Conservation (phyloP, 2,888 invertebrate species). For the Leucoma salicis region DNA sequence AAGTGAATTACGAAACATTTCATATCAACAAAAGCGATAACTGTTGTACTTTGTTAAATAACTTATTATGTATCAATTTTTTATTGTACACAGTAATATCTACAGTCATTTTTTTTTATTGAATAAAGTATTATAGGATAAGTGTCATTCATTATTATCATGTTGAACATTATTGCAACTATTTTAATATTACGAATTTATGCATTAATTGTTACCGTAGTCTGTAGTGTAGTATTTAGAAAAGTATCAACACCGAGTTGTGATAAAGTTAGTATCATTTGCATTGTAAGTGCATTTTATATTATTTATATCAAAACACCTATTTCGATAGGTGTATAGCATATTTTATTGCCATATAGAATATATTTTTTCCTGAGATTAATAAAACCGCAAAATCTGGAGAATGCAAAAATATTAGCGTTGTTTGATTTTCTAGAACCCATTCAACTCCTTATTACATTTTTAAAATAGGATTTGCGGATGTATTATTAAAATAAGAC, state of each 20-base stretch:
- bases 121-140: constrained; percentile 64
- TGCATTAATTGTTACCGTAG: constrained; percentile 73
- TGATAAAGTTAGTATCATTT: constrained; percentile 40
- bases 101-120: constrained; percentile 34
- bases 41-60: constrained; percentile 56
- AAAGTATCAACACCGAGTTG: constrained; percentile 47
- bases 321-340: constrained; percentile 15
- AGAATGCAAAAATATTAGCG: constrained; percentile 7
- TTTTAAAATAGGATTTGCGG: too few relatives aligned
- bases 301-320: constrained; percentile 24
- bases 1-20: constrained; percentile 41
- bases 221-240: constrained; percentile 60
- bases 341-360: constrained; percentile 29
- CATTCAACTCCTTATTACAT: too few relatives aligned
- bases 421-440: constrained; percentile 36
- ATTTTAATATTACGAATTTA: constrained; percentile 75
- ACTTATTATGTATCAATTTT: constrained; percentile 30
- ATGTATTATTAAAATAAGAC: too few relatives aligned
- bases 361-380: constrained; percentile 24
- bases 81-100: constrained; percentile 41
- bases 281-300: constrained; percentile 41
- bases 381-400: constrained; percentile 39
- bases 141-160: constrained; percentile 57
- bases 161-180: constrained; percentile 61
- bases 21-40: constrained; percentile 29